Percentiles rank a stretch among this genome's conserved stretches.
Evolutionary conservation across 2,888 invertebrate species (phyloP).

Genomic region (Marronus borbonicus): DNA sequence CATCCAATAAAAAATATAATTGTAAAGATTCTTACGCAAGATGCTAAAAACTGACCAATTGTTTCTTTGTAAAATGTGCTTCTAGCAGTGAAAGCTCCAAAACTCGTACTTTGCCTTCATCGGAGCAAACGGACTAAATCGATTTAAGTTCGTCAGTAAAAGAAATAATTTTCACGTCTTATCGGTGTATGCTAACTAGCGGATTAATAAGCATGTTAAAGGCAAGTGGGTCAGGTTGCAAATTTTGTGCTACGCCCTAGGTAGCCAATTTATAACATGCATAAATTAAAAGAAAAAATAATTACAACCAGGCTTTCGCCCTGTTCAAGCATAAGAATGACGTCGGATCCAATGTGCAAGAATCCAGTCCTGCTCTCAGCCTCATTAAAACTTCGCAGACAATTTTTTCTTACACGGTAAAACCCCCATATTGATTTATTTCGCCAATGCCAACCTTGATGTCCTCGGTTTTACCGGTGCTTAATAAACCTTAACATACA

Average conservation of each 20-base stretch:
- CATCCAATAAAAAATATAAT: neutral
- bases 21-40: neutral
- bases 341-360: neutral
- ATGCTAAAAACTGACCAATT: neutral
- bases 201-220: no score
- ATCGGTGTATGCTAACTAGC: no score
- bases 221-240: no score
- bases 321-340: no score
- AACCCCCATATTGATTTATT: slow-evolving; percentile 13
- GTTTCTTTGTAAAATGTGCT: neutral
- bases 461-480: neutral
- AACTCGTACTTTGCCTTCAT: neutral
- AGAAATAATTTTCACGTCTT: no score
- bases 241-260: no score
- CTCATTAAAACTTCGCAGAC: slow-evolving; percentile 11
- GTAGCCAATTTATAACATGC: no score
- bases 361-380: neutral
- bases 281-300: no score
- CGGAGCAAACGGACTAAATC: no score
- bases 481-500: slow-evolving; percentile 3
- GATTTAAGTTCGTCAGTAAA: no score
- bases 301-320: no score
- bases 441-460: neutral
- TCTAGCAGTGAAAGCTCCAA: neutral
- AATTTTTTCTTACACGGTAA: neutral